Base-by-base conservation (phyloP, 2,888 invertebrate species). In the Cantharis flavilabris region DNA sequence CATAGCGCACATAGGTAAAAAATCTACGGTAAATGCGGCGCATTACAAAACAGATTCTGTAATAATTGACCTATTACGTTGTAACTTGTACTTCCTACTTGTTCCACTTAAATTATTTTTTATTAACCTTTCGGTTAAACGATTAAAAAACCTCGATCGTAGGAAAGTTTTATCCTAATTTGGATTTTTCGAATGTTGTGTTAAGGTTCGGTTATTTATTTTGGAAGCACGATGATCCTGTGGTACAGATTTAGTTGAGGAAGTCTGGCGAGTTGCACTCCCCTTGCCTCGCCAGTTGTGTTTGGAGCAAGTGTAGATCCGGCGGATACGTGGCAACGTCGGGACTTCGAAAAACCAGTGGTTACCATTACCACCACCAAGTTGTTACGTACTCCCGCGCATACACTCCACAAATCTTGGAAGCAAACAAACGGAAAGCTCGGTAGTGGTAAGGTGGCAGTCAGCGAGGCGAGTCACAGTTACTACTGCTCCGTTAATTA, bases 391-490 rank as follows among this genome's bases (percentile, higher is more conserved):
- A 84, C 87, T 85, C 86, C 85, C 86, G 84, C 86, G 84, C 84
- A 82, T 82, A 81, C 80, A 80, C 79, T 76, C 77, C 79, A 75
- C 72, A 76, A 80, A 80, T 71, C 49, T 76, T 72, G 63, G 64
- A 76, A 74, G 72, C 77, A 81, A 84, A 86, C 85, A 86, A 86
- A 73, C 73, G 69, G 69, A 65, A 85, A 84, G 13, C 49, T 49
- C 86, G 85, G 86, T 86, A 86, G 87, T 86, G 87, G 88, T 88
- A 88, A 88, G 88, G 88, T 88, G 88, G 85, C 88, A 83, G 86
- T 85, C 85, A 83, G 77, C 33, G 73, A 73, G 84, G 83, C 84
- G 83, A 81, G 87, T 87, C 88, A 88, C 88, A 88, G 88, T 88
- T 88, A 88, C 88, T 87, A 82, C 85, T 85, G 67, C 79, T 75